Evolutionary conservation across 2,888 invertebrate species (phyloP), one percentile per base, ranked within the genome.

Genomic region (Trachelus stipa): DNA sequence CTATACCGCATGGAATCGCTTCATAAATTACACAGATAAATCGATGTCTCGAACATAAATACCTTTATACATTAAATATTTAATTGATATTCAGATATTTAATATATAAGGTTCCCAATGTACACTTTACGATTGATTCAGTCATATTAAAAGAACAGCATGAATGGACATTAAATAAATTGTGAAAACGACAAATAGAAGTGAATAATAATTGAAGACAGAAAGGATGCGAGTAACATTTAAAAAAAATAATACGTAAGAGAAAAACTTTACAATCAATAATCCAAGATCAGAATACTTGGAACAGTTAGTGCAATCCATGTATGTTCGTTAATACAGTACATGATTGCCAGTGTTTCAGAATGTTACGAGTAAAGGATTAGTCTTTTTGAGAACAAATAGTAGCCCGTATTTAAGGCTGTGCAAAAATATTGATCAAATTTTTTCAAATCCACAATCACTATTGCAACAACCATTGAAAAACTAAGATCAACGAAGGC

Each of bases 401-500:
- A 56, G 56, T 56, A 37, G 37, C 23, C 23, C 56, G 9, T 23
- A 56, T 56, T 56, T 56, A 56, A 77, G 73, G 69, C 68, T 77
- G 77, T 76, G 75, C 79, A 74, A 74, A 73, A 74, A 23, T 34
- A 76, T 40, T 76, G 23, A 73, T 71, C 79, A 23, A 56, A 23
- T 56, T 56, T 56, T 56, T 23, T 56, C 56, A 56, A 56, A 23
- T 56, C 23, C 56, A 56, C 9, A 56, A 23, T 40, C 40, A 78
- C 69, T 74, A 78, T 73, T 74, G 68, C 35, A 76, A 74, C n/a
- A 33, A 73, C n/a, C 73, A 73, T 73, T 34, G 74, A 69, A 71
- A 75, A 79, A 68, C 73, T 79, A 77, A 76, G 74, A 74, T 80
- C 77, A 80, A 84, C 78, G 78, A 78, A 79, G 80, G 82, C 71